Conservation (phyloP, 2,888 invertebrate genomes). For the Cataglyphis livida region DNA sequence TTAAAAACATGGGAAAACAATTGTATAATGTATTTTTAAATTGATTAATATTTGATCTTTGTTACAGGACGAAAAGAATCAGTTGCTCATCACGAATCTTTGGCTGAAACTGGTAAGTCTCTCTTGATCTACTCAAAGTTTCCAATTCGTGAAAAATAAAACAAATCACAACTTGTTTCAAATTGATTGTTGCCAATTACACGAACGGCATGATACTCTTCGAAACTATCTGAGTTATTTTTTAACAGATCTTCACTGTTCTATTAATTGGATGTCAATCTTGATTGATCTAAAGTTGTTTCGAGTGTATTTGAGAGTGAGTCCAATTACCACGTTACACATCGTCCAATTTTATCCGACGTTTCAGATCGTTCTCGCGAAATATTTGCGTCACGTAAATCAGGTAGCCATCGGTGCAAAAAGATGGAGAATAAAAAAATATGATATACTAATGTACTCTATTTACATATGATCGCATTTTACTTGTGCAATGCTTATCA, state of each 20-base stretch:
- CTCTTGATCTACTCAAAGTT: background rate
- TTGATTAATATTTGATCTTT: slow-evolving; percentile 50
- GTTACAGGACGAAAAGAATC: slow-evolving; percentile 98
- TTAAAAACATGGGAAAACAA: background rate
- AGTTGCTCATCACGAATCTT: slow-evolving; percentile 98
- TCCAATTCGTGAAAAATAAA: slow-evolving; percentile 15
- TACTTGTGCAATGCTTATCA: background rate
- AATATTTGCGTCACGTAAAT: slow-evolving; percentile 22
- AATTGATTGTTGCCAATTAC: slow-evolving; percentile 35
- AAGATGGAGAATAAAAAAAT: background rate
- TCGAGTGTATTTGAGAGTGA: background rate
- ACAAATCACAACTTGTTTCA: slow-evolving; percentile 8
- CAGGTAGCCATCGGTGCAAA: background rate
- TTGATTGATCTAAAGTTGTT: slow-evolving; percentile 9
- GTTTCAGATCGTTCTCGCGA: slow-evolving; percentile 2
- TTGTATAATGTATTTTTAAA: background rate
- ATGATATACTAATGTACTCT: slow-evolving; percentile 12
- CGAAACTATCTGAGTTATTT: slow-evolving; percentile 16
- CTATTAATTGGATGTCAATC: slow-evolving; percentile 16
- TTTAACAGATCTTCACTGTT: slow-evolving; percentile 20
- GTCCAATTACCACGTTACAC: slow-evolving; percentile 24
- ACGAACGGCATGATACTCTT: slow-evolving; percentile 12
- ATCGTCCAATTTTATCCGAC: background rate
- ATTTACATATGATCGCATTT: slow-evolving; percentile 5
- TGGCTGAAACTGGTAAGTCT: slow-evolving; percentile 98